phyloP scores from a whole-genome alignment of 2,113 vertebrate genomes.

The Vulpes ferrilata region DNA sequence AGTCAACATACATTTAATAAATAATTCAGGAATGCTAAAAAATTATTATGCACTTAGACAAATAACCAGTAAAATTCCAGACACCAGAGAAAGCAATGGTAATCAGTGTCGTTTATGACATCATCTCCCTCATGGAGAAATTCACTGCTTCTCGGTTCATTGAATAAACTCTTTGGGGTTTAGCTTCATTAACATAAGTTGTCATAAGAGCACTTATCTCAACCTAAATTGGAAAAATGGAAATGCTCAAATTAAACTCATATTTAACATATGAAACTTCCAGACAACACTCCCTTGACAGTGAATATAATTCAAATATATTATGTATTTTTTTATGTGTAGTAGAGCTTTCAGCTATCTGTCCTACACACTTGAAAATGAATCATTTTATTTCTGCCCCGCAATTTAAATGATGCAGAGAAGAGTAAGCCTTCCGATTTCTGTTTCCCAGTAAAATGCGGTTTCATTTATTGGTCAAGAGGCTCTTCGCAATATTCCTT shows the following conservation, averaged over 20 bases:
- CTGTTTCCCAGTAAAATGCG: constrained; percentile 48
- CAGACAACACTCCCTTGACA: constrained; percentile 62
- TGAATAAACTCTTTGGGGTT: constrained; percentile 67
- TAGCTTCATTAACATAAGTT: constrained; percentile 75
- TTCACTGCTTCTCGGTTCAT: constrained; percentile 23
- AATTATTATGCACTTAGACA: constrained; percentile 65
- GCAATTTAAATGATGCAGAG: constrained; percentile 51
- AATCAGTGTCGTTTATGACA: constrained; percentile 61
- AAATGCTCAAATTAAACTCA: constrained; percentile 76
- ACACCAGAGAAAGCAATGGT: constrained; percentile 59
- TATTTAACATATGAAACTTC: constrained; percentile 80
- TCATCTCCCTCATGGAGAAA: constrained; percentile 63
- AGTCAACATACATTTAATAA: constrained; percentile 67
- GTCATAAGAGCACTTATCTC: constrained; percentile 68
- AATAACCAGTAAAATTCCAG: constrained; percentile 59
- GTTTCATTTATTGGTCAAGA: constrained; percentile 61
- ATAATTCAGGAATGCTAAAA: constrained; percentile 56
- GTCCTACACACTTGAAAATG: constrained; percentile 47
- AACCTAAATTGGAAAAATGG: constrained; percentile 71
- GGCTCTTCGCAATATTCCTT: background rate
- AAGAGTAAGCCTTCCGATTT: constrained; percentile 21
- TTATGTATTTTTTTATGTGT: constrained; percentile 57
- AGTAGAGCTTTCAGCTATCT: constrained; percentile 52
- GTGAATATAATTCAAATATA: constrained; percentile 71
- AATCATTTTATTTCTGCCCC: constrained; percentile 61